Evolutionary conservation across 2,888 invertebrate species (phyloP).

Genomic region (Homarus gammarus): DNA sequence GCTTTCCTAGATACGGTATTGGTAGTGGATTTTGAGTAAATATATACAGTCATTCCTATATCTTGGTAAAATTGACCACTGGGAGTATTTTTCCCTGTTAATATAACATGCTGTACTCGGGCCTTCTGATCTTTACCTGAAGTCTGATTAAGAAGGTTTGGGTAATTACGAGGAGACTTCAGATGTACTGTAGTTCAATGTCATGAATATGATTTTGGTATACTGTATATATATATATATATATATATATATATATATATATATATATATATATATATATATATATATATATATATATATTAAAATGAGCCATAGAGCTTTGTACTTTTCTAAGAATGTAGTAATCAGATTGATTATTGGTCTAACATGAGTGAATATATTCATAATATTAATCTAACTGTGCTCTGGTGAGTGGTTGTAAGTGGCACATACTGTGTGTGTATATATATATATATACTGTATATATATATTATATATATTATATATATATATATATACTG

Average conservation of each 20-base stretch:
- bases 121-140: neutral
- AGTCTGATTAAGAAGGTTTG: slow-evolving; percentile 57
- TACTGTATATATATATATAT: slow-evolving; percentile 37
- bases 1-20: neutral
- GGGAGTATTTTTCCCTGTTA: neutral
- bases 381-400: slow-evolving; percentile 38
- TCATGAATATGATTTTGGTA: slow-evolving; percentile 30
- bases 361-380: slow-evolving; percentile 13
- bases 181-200: slow-evolving; percentile 19
- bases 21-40: neutral
- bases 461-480: no score
- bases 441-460: no score
- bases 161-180: neutral
- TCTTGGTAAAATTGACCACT: neutral
- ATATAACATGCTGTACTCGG: neutral
- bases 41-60: neutral
- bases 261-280: slow-evolving; percentile 42
- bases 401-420: slow-evolving; percentile 38
- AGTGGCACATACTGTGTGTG: no score
- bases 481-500: no score
- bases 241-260: slow-evolving; percentile 42
- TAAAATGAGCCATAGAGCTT: slow-evolving; percentile 54
- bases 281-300: slow-evolving; percentile 43
- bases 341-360: slow-evolving; percentile 25
- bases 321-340: slow-evolving; percentile 64